phyloP scores from a whole-genome alignment of 2,888 invertebrate genomes.

The Ischnura elegans region DNA sequence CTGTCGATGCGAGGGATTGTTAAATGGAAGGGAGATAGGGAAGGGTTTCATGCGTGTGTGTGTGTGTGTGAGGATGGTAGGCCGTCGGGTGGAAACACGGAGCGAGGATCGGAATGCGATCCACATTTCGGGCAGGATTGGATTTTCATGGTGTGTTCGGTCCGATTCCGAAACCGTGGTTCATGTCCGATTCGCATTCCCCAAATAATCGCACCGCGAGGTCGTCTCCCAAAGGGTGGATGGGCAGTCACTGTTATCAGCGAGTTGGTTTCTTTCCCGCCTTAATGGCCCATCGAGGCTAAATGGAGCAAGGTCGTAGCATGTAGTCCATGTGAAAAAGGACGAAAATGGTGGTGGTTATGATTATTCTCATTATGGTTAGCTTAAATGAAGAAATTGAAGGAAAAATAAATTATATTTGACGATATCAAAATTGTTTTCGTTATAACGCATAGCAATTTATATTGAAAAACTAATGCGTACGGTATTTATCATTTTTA shows the following conservation, averaged over 20 bases:
- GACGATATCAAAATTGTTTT: too few species aligned
- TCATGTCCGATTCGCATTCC: neutral
- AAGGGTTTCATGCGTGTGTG: neutral
- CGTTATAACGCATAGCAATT: too few species aligned
- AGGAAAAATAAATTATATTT: neutral
- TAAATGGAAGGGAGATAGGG: neutral
- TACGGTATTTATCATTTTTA: too few species aligned
- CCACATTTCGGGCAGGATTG: neutral
- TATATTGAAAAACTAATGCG: too few species aligned
- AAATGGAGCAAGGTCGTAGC: conserved; percentile 10
- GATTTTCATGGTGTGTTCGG: neutral
- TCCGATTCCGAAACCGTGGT: neutral
- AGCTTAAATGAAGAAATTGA: neutral
- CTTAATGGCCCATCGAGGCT: neutral
- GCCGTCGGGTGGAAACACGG: neutral
- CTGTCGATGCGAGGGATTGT: neutral
- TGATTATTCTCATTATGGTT: neutral
- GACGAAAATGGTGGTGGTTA: neutral
- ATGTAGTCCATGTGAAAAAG: neutral
- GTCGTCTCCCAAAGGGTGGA: neutral
- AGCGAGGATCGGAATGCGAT: conserved; percentile 11
- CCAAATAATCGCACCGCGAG: neutral
- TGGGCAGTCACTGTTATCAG: neutral
- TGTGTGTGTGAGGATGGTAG: neutral
- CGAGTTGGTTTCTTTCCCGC: neutral